Conservation (phyloP, 2,888 invertebrate species). For the Melipona beecheii region DNA sequence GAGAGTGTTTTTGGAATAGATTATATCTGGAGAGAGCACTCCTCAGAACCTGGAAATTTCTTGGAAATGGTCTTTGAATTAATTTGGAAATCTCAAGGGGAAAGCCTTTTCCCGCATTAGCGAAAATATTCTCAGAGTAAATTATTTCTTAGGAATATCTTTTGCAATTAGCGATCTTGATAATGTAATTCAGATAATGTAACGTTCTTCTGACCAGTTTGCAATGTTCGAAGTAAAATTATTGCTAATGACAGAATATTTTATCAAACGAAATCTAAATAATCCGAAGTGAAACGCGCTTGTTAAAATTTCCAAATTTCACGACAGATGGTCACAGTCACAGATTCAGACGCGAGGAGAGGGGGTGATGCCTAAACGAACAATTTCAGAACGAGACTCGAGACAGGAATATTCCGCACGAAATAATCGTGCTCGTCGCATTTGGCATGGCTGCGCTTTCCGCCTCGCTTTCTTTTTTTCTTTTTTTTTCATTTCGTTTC, state of each 20-base stretch:
- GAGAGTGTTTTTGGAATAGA: background rate
- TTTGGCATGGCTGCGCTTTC: constrained; percentile 59
- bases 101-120: no score
- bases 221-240: background rate
- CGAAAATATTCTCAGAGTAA: no score
- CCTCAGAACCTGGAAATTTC: background rate
- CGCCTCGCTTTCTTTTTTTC: constrained; percentile 8
- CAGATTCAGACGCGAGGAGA: background rate
- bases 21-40: background rate
- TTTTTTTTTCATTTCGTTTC: constrained; percentile 23
- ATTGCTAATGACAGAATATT: background rate
- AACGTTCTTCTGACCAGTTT: background rate
- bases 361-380: background rate
- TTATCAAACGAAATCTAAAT: background rate
- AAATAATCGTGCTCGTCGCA: constrained; percentile 31
- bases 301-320: no score
- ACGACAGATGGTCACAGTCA: no score
- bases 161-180: no score
- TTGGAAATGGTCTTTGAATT: no score
- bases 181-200: no score
- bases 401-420: constrained; percentile 29
- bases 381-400: constrained; percentile 4
- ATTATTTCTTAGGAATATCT: background rate
- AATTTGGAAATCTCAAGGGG: no score
- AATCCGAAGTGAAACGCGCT: background rate